Evolutionary conservation across 2,888 invertebrate genomes (phyloP).

Genomic region (Nephrotoma appendiculata): DNA sequence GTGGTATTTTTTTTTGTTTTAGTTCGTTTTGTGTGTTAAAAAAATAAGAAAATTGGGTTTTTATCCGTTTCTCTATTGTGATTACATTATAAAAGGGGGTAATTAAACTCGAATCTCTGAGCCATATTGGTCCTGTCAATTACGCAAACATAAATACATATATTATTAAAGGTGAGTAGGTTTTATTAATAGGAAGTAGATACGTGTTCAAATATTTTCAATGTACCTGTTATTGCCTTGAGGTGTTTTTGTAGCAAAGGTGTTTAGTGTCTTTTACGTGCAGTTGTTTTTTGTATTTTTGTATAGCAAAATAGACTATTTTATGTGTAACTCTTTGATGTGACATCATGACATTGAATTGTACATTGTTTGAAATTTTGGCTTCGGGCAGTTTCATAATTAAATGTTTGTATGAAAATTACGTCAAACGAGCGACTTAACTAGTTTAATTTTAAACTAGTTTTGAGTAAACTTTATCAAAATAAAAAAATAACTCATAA

Average conservation of each 20-base stretch:
- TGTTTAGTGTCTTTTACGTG: background rate
- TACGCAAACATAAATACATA: background rate
- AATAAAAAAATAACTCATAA: background rate
- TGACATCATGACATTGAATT: background rate
- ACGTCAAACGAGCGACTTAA: background rate
- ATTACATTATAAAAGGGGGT: background rate
- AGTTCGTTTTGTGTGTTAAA: background rate
- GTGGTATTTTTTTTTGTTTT: background rate
- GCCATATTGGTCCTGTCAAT: background rate
- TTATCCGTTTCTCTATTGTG: background rate
- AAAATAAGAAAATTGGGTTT: background rate
- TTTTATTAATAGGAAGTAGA: background rate
- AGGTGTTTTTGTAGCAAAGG: background rate
- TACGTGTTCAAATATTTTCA: background rate
- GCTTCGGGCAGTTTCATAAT: background rate
- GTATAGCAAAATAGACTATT: background rate
- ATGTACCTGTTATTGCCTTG: background rate
- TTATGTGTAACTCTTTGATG: background rate
- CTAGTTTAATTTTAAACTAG: too few species aligned
- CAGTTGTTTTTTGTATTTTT: background rate
- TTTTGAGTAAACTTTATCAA: background rate
- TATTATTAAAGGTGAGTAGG: background rate
- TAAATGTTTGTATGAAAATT: background rate
- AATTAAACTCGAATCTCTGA: background rate
- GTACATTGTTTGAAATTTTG: background rate